Base-by-base conservation (phyloP, 2,797 vertebrate genomes). In the Enteromius paludinosus region DNA sequence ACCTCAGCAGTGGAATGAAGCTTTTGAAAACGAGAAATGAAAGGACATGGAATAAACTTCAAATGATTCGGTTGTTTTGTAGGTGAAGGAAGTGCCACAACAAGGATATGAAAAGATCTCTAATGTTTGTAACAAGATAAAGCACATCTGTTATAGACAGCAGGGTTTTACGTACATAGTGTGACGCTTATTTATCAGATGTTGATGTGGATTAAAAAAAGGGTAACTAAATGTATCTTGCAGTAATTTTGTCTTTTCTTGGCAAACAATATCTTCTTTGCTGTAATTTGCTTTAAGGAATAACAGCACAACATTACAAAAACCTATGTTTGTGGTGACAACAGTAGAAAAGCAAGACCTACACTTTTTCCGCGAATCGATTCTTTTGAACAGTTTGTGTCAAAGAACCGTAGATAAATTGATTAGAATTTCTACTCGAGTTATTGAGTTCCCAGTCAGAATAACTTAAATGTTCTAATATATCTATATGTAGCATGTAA, bases 201-300 rank as follows among this genome's bases (percentile, higher is more conserved):
- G 41, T 64, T 47, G 38, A 62, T 66, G 61, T 74, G 59, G 18
- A 81, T 74, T 25, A 62, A 47, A 45, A 45, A 81, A 80, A 81
- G 3, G 2, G 64, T 62, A 49, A 64, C 41, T 30, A 59, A 62
- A 71, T 23, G 23, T 23, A 35, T 71, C 28, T 17, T 38, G 15
- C 3, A 25, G 25, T 20, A 14, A 20, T 33, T 25, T 17, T 64
- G 41, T 64, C 2, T 35, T 49, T 23, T 61, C 12, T 59, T 14
- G 12, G 18, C 15, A 35, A 17, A 78, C n/a, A n/a, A 15, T 5
- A 28, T 18, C 12, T 12, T 14, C 15, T 41, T 20, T 70, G 17
- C 38, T 18, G n/a, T 70, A 47, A 20, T 52, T 30, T 52, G 4
- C 25, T 62, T 62, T 49, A 1, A 52, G 28, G 14, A 17, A 30